Conservation (phyloP, 2,113 vertebrate genomes). For the Oenanthe oenanthe region DNA sequence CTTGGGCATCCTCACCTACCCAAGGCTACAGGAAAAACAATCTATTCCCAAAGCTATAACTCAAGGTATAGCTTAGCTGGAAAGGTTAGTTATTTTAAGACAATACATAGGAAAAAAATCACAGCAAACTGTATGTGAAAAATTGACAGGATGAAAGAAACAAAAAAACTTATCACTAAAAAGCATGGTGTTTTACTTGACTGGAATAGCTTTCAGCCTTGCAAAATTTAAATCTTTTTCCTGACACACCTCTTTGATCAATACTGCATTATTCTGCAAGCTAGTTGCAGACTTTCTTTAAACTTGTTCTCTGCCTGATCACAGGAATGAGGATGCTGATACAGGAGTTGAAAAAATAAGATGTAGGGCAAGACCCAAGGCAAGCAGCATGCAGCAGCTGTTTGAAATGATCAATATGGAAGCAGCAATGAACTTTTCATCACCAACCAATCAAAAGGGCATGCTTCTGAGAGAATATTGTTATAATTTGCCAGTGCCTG, state of each 20-base stretch:
- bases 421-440: background rate
- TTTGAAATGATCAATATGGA: background rate
- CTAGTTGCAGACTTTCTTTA: background rate
- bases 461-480: background rate
- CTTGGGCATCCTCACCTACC: background rate
- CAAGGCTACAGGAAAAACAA: background rate
- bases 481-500: background rate
- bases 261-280: background rate
- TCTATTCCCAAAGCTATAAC: background rate
- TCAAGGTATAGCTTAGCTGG: background rate
- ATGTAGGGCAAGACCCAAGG: background rate
- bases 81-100: background rate
- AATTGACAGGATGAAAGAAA: background rate
- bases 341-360: background rate
- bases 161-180: background rate
- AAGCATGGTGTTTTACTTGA: background rate
- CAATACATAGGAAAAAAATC: background rate
- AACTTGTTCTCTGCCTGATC: background rate
- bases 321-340: background rate
- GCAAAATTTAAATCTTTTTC: background rate
- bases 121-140: background rate
- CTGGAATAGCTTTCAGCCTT: background rate
- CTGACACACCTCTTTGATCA: background rate
- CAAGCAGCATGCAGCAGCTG: background rate
- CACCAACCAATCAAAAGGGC: background rate